Evolutionary conservation across 64 coral and sea anemone genomes (phyloP), one percentile per base, ranked within the genome.

Genomic region (Montipora sp.): DNA sequence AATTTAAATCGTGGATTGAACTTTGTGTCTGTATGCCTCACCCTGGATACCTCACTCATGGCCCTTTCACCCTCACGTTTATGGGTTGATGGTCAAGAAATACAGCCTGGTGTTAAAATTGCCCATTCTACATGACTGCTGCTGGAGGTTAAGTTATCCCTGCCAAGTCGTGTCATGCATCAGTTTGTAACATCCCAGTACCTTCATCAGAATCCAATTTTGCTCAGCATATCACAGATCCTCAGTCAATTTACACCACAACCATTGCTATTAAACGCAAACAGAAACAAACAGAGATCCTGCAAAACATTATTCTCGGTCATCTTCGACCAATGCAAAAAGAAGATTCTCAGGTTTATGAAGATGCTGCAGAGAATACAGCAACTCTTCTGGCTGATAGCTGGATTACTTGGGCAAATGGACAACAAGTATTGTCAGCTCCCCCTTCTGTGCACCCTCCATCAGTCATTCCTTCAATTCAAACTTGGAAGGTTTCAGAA

Each of bases 1-100:
- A 57, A 23, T 50, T 80, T 57, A 11, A 59, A 80, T 36, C 77
- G 75, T 81, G 88, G 60, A 47, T 59, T 71, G 43, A 90, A 90
- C 88, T 72, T 90, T 70, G 77, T 80, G 9, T 60, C 88, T 79
- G 75, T 79, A 24, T 90, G 75, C 19, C 75, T 79, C 47, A 78
- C 75, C 48, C 57, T 90, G 4, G 19, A 44, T 79, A 59, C 88
- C 8, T 90, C 75, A 68, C 19, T 90, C 11, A 79, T 90, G 75
- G 75, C 23, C 13, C 59, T 83, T 72, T 47, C 59, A 59, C 47
- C 20, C 19, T 74, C 48, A 50, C 51, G 72, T 43, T 19, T 91
- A n/a, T 91, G 89, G 78, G 48, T 91, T 83, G 47, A 91, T n/a
- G 53, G 53, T 57, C 5, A 57, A 1, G 6, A 57, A 57, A 2